Conservation (phyloP, 2,113 vertebrate species). For the Cyanistes caeruleus region DNA sequence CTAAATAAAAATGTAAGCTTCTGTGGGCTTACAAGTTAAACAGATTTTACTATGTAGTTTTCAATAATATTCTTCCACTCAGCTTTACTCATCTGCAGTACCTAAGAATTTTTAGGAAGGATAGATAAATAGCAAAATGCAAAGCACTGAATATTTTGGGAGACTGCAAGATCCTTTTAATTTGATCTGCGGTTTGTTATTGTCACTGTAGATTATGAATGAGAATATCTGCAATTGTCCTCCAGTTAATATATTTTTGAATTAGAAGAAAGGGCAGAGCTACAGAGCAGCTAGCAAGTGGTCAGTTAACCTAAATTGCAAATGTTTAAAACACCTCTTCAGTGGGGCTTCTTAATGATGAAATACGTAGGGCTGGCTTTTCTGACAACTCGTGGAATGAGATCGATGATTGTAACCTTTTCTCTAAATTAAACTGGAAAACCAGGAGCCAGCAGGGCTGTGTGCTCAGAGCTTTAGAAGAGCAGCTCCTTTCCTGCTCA, state of each 20-base stretch:
- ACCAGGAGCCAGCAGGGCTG: neutral
- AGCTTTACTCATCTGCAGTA: neutral
- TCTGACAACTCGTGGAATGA: neutral
- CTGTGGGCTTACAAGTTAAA: neutral
- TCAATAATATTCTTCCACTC: neutral
- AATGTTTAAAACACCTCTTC: neutral
- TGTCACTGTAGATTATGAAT: slow-evolving; percentile 11
- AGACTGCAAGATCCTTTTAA: neutral
- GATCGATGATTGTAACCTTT: slow-evolving; percentile 45
- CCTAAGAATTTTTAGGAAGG: neutral
- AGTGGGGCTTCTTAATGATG: neutral
- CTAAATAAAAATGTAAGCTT: neutral
- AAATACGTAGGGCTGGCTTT: neutral
- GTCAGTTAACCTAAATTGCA: neutral
- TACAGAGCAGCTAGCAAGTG: neutral
- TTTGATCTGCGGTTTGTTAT: slow-evolving; percentile 3
- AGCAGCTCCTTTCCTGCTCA: neutral
- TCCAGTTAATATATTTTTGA: slow-evolving; percentile 10
- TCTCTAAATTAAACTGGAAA: slow-evolving; percentile 21
- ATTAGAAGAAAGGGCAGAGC: slow-evolving; percentile 2
- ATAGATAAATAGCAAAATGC: neutral
- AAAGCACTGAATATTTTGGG: neutral
- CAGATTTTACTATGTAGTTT: neutral
- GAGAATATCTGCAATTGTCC: slow-evolving; percentile 9
- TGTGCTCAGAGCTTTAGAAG: neutral